Conservation (phyloP, 2,113 vertebrate genomes). For the Vulpes vulpes region DNA sequence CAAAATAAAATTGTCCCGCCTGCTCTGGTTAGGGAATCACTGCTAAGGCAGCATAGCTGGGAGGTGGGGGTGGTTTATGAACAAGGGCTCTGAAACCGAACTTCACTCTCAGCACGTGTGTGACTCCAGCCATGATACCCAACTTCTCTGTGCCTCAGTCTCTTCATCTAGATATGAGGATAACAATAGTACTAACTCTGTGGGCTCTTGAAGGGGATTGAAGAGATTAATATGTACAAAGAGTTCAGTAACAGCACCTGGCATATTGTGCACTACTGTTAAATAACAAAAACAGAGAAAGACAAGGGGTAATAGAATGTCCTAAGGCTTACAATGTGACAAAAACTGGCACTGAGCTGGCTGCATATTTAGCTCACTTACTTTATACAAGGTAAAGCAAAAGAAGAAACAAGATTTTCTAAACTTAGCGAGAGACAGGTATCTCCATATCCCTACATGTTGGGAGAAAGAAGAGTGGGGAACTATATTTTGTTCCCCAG, state of each 20-base stretch:
- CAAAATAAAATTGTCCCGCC: neutral
- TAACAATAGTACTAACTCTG: neutral
- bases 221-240: neutral
- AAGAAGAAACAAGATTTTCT: neutral
- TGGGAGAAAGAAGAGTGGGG: neutral
- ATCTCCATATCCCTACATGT: neutral
- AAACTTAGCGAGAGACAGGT: neutral
- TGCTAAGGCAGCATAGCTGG: neutral
- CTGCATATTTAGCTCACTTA: neutral
- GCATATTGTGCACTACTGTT: neutral
- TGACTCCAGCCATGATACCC: neutral
- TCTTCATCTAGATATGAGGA: neutral
- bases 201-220: neutral
- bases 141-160: neutral
- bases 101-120: too few relatives aligned
- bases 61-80: neutral
- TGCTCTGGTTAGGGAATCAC: fast-evolving
- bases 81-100: neutral
- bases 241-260: neutral
- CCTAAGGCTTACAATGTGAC: neutral
- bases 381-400: neutral
- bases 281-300: neutral
- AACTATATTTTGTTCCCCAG: neutral
- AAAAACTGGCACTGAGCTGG: neutral
- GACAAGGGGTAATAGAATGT: fast-evolving